Base-by-base conservation (phyloP, 2,797 vertebrate species). In the Melanogrammus aeglefinus region DNA sequence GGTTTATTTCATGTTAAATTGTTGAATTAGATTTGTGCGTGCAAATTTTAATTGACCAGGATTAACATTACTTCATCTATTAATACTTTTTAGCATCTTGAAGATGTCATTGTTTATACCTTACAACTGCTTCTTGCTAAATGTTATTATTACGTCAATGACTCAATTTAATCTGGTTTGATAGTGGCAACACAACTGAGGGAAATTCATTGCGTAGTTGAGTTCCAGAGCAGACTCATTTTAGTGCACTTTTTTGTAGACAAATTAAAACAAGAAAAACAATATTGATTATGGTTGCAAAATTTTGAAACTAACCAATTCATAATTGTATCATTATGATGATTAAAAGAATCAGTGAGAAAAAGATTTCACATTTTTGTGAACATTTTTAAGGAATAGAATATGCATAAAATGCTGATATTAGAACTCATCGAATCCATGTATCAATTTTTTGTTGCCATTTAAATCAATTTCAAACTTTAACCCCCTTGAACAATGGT, bases 121-220 rank as follows among this genome's bases (percentile, higher is more conserved):
- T 27, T 69, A 27, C 63, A 69, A 69, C 57, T 69, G 63, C 24
- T 27, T 69, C 8, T 69, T 24, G n/a, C 9, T 27, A 69, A 69
- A 27, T 69, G 27, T 69, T 69, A 69, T 69, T 29, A 27, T 69
- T 10, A 27, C 1, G 63, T 2, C 57, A 69, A 69, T 27, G 21
- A n/a, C 27, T 69, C 24, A 6, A 69, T 73, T 73, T 73, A 24
- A 73, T 73, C 72, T 39, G 72, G 38, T 47, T 41, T 31, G 24
- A 74, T 44, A 81, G 69, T 69, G 63, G 47, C 47, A 14, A 63
- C 21, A 63, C 57, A 7, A 63, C 57, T 63, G 57, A n/a, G 21
- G 13, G 63, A 10, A 27, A 69, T 27, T 24, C 10, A 27, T 69
- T 27, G 10, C 10, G 63, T 27, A 4, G 6, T 10, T 27, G n/a